Base-by-base conservation (phyloP, 2,888 invertebrate species). In the Catonia carolina region DNA sequence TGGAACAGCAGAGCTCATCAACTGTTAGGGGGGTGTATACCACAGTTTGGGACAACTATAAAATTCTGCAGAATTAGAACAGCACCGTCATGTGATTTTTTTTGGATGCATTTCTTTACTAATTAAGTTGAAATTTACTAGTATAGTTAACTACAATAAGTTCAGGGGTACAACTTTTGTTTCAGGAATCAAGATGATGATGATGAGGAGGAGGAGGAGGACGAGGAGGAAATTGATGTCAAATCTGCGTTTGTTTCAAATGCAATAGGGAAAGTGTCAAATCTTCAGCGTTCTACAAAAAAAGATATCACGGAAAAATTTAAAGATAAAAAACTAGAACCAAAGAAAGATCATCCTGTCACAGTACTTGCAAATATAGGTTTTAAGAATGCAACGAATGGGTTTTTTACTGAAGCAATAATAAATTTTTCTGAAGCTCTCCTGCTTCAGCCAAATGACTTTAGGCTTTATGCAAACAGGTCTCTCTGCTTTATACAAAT, bases 401-500 rank as follows among this genome's bases (percentile, higher is more conserved):
- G 45, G 14, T 23, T 14, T 23, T 45, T 45, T 45, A 7, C 8
- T 18, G 22, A 27, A 7, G 45, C 45, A 5, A 45, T 45, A 14
- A 22, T 22, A 20, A 45, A 45, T 22, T 45, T 23, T 23, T 18
- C 45, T 23, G 23, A 23, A 18, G 45, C 45, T 45, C 22, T 45
- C 14, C 15, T 22, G 14, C 23, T 45, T 8, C 5, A 22, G 18
- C 45, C 45, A 2, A 27, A 45, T 14, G 45, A 45, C 22, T 45
- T 20, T 12, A 45, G 45, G 27, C 45, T 45, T 7, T 45, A 45
- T 27, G 23, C 22, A 10, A 45, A 45, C 22, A 20, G 45, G 22
- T 23, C 20, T 45, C n/a, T 45, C 14, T 45, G 45, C 22, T 45
- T 45, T 18, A 8, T 23, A 4, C 45, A 45, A 20, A 45, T 45